Percentiles rank a stretch among this genome's conserved stretches.
These are phyloP conservation scores for Meteorus cinctellus DNA, from an alignment of 2,888 invertebrate species.

Conservation along the genomic window DNA sequence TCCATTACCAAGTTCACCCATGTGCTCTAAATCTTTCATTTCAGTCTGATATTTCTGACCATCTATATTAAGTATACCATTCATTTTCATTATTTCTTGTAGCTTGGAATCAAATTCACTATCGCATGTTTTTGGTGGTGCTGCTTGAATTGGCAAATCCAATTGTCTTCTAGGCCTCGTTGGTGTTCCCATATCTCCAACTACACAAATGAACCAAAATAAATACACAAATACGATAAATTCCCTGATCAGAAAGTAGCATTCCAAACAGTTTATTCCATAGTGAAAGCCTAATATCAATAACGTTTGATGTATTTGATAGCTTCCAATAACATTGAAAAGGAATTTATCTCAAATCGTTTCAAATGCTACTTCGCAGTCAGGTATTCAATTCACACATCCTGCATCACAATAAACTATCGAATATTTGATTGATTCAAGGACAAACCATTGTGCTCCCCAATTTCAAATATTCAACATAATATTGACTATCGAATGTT, in stretches of 20 bases:
- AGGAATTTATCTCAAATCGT: too few species aligned
- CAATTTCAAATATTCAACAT: not conserved
- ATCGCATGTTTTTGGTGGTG: conserved; percentile 79
- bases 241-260: not conserved
- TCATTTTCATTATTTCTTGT: conserved; percentile 94
- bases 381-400: too few species aligned
- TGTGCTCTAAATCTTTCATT: conserved; percentile 87
- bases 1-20: conserved; percentile 93
- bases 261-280: too few species aligned
- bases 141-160: conserved; percentile 78
- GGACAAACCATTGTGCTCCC: not conserved
- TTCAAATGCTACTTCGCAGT: too few species aligned
- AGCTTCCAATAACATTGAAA: too few species aligned
- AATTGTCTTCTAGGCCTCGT: conserved; percentile 75
- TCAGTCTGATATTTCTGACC: conserved; percentile 86
- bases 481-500: not conserved
- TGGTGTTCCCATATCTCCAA: conserved; percentile 75
- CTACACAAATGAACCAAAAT: conserved; percentile 57
- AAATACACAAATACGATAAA: not conserved
- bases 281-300: too few species aligned
- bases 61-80: conserved; percentile 90
- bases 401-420: not conserved
- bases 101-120: conserved; percentile 85
- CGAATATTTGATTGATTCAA: not conserved
- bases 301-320: too few species aligned